Conservation (phyloP, 2,797 vertebrate genomes). For the Echiichthys vipera region DNA sequence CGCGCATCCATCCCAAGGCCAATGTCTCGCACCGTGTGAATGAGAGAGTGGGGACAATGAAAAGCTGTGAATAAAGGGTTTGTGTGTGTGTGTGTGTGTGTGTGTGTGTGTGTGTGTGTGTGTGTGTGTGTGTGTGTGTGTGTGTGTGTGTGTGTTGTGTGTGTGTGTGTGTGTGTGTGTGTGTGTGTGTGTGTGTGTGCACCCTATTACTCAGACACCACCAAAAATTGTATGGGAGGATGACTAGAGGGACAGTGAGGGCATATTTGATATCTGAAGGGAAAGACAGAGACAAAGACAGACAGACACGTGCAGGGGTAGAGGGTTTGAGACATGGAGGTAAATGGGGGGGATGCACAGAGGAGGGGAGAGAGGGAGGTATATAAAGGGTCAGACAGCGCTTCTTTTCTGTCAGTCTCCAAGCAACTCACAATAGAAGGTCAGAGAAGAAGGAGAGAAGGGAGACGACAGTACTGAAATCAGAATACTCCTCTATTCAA, state of each 20-base stretch:
- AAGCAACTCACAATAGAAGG: constrained; percentile 99
- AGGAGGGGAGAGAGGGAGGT: constrained; percentile 37
- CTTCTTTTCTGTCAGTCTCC: constrained; percentile 90
- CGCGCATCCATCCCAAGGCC: constrained; percentile 72
- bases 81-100: constrained; percentile 43
- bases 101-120: background rate
- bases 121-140: constrained; percentile 21
- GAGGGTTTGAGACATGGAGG: constrained; percentile 44
- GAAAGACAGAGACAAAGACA: constrained; percentile 56
- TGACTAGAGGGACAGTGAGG: constrained; percentile 55
- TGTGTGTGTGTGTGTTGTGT: constrained; percentile 42
- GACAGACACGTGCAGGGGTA: constrained; percentile 17
- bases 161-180: background rate
- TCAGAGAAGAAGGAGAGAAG: constrained; percentile 88
- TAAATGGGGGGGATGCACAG: constrained; percentile 17
- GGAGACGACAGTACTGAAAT: constrained; percentile 80
- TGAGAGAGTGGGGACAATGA: constrained; percentile 65
- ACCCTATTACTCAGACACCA: constrained; percentile 69
- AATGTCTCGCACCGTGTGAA: constrained; percentile 53
- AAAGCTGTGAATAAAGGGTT: constrained; percentile 66
- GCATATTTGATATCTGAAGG: constrained; percentile 59
- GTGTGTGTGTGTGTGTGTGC: constrained; percentile 18
- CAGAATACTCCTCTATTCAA: constrained; percentile 68
- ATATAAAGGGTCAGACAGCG: constrained; percentile 87
- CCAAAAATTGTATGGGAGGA: constrained; percentile 56